These are phyloP conservation scores for Melanophora roralis DNA, from an alignment of 2,888 invertebrate genomes.

Conservation along the genomic window DNA sequence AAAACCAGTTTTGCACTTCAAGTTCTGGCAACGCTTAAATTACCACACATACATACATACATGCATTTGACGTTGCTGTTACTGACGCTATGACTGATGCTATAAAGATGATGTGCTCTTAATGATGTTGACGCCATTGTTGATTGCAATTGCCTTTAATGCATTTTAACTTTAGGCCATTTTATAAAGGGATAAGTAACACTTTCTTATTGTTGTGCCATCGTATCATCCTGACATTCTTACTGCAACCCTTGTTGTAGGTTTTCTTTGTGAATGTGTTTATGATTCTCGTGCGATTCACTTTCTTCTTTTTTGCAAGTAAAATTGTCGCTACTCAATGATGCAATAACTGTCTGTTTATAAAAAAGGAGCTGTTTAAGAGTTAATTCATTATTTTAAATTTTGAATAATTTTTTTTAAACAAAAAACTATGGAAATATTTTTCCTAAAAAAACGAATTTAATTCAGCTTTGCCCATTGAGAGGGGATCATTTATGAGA, in stretches of 20 bases:
- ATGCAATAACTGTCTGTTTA: constrained; percentile 19
- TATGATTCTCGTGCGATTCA: not conserved
- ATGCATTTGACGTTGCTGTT: constrained; percentile 35
- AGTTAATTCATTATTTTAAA: too few relatives aligned
- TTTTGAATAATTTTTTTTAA: too few relatives aligned
- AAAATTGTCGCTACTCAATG: constrained; percentile 19
- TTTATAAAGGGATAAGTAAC: constrained; percentile 57
- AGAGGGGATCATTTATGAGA: too few relatives aligned
- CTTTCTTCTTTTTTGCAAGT: not conserved
- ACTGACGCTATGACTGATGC: constrained; percentile 46
- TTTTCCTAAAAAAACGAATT: too few relatives aligned
- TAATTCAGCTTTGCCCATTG: too few relatives aligned
- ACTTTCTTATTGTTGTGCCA: constrained; percentile 57
- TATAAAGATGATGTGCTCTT: constrained; percentile 41
- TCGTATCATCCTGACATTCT: constrained; percentile 49
- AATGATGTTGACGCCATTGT: constrained; percentile 60
- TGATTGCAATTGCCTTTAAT: constrained; percentile 55
- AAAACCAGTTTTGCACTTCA: too few relatives aligned
- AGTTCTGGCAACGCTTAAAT: too few relatives aligned
- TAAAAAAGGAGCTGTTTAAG: not conserved
- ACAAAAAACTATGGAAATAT: too few relatives aligned
- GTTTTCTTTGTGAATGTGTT: not conserved
- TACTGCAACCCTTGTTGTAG: not conserved
- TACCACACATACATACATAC: not conserved
- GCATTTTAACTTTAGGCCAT: constrained; percentile 56